Conservation (phyloP, 2,113 vertebrate genomes). For the Dipodomys ordii region DNA sequence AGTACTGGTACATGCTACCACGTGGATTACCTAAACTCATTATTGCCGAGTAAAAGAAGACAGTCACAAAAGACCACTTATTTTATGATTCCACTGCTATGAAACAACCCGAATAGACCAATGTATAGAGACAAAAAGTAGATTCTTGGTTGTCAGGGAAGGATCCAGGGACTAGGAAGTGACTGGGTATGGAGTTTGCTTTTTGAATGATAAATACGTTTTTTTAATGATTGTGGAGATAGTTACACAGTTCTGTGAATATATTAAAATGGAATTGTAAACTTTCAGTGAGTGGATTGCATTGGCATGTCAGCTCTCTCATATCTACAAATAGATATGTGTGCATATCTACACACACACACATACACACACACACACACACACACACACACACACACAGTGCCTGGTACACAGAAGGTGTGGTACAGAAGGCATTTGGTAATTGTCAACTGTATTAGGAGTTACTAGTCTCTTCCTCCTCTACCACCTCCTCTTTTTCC, state of each 20-base stretch:
- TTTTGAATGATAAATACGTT: not conserved
- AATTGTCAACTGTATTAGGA: not conserved
- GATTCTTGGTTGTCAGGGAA: not conserved
- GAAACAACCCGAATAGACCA: not conserved
- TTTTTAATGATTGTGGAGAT: not conserved
- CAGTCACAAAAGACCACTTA: not conserved
- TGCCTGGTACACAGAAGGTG: not conserved
- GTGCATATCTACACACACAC: too few relatives aligned
- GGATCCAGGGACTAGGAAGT: not conserved
- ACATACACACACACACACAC: not conserved
- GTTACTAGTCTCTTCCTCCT: not conserved
- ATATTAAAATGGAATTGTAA: not conserved
- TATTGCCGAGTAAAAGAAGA: not conserved
- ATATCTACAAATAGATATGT: not conserved
- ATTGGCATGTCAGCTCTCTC: not conserved
- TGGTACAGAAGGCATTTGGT: not conserved
- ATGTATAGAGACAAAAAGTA: not conserved
- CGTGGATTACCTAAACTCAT: not conserved
- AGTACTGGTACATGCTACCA: not conserved
- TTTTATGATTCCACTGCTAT: not conserved
- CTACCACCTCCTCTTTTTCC: too few relatives aligned
- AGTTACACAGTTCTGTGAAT: not conserved
- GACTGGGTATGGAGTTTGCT: not conserved
- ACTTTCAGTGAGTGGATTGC: not conserved
- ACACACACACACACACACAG: not conserved